These are phyloP conservation scores for Salticus scenicus DNA, from an alignment of 2,888 invertebrate species.

Conservation along the genomic window DNA sequence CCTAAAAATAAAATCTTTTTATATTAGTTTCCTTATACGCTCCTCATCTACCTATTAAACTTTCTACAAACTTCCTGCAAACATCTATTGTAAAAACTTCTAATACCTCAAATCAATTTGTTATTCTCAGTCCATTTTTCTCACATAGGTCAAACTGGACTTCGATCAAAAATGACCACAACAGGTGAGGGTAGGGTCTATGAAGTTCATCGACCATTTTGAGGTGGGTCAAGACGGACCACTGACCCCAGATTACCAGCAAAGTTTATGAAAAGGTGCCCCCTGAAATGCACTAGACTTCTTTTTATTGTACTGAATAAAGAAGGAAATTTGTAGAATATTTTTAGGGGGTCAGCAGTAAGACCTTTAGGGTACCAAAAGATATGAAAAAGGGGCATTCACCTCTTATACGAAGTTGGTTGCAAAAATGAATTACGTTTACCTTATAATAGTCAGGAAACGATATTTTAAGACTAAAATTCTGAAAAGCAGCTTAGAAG, in stretches of 20 bases:
- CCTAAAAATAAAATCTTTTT: too few relatives aligned
- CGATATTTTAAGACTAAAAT: too few relatives aligned
- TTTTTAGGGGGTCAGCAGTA: neutral
- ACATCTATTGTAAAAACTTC: neutral
- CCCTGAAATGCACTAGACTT: neutral
- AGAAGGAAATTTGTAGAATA: constrained; percentile 1
- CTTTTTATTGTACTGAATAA: neutral
- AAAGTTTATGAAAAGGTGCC: too few relatives aligned
- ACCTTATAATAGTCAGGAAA: too few relatives aligned
- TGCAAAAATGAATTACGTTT: too few relatives aligned
- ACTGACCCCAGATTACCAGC: neutral
- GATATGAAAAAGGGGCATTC: neutral
- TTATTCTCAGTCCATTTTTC: neutral
- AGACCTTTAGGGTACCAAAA: too few relatives aligned
- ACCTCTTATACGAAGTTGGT: too few relatives aligned
- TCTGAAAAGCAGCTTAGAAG: too few relatives aligned
- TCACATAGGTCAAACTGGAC: constrained; percentile 6
- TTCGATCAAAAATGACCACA: neutral
- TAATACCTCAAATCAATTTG: neutral
- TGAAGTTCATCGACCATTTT: too few relatives aligned
- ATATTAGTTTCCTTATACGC: too few relatives aligned
- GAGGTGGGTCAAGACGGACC: constrained; percentile 8
- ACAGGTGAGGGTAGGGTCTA: neutral
- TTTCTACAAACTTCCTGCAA: neutral
- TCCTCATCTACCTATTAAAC: neutral